Evolutionary conservation across 2,113 vertebrate genomes (phyloP), one percentile per base, ranked within the genome.

Genomic region (Narcine bancroftii): DNA sequence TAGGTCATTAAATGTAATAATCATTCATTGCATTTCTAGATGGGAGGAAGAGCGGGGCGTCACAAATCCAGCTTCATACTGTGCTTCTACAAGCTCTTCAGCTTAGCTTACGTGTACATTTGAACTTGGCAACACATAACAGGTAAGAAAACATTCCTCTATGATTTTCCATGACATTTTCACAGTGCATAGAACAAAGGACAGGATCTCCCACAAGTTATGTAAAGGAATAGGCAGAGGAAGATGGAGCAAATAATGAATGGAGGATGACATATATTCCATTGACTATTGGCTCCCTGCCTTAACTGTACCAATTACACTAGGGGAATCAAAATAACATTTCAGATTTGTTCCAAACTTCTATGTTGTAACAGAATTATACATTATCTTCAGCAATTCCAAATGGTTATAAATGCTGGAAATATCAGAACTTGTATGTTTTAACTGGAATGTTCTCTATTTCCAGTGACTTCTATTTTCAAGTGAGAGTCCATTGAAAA

Each of bases 31-130:
- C 26, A 91, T 39, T 42, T 69, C 89, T 69, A 42, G 89, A 45
- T 47, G 89, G n/a, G 89, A 91, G 89, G 89, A 91, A 91, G 89
- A 91, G 89, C 39, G 24, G 89, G 85, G 65, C 39, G 63, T 47
- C 89, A 91, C 89, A 69, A 26, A 60, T 45, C 24, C 63, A 69
- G 65, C 65, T 65, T 29, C 87, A 91, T 65, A 69, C 63, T 69
- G 63, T 91, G 87, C 60, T 4, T 69, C 65, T 29, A 65, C 56
- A 89, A 69, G 11, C 17, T 21, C 36, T 33, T 69, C 63, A 91
- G 42, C 89, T 36, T 47, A 45, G 89, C 45, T 91, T 45, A 91
- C 29, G 42, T 91, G 65, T 69, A 91, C 13, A 45, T 69, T 91
- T 39, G 24, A 91, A 91, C 65, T 71, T 91, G 89, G 65, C 89